Evolutionary conservation across 2,888 invertebrate species (phyloP).

Genomic region (Drosophila nr. medialis): DNA sequence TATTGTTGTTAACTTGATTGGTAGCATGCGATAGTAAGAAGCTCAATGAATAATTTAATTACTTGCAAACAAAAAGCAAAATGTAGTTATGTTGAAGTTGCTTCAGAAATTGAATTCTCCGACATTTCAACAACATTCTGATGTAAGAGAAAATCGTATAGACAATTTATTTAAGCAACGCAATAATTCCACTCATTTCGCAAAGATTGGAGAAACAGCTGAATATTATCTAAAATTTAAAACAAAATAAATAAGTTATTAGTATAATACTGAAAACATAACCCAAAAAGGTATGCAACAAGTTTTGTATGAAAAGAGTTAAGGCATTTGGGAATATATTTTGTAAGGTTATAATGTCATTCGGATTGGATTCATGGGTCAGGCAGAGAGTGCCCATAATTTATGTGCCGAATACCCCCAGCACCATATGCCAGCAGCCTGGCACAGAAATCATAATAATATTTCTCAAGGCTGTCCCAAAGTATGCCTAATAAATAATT

Average conservation of each 20-base stretch:
- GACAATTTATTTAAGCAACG: background rate
- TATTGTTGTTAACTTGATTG: constrained; percentile 61
- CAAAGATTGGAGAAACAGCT: background rate
- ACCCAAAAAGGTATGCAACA: constrained; percentile 7
- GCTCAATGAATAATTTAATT: constrained; percentile 62
- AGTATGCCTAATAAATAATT: constrained; percentile 77
- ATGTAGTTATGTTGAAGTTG: too few relatives aligned
- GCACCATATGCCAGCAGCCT: constrained; percentile 56
- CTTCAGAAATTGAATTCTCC: background rate
- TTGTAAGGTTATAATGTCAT: constrained; percentile 28
- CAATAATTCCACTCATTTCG: background rate
- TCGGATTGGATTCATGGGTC: constrained; percentile 61
- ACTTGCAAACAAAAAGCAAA: constrained; percentile 17
- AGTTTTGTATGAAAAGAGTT: background rate
- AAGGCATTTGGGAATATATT: constrained; percentile 13
- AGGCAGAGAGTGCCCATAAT: constrained; percentile 50
- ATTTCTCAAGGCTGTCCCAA: constrained; percentile 69
- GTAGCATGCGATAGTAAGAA: constrained; percentile 60
- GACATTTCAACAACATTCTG: background rate
- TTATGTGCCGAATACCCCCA: constrained; percentile 49
- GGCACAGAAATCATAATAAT: constrained; percentile 61
- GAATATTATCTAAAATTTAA: background rate
- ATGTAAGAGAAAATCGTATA: too few relatives aligned
- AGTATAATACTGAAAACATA: too few relatives aligned
- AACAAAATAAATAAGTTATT: background rate